Percentiles rank a stretch among this genome's conserved stretches.
Evolutionary conservation across 2,888 invertebrate species (phyloP).

Genomic region (Diaprepes abbreviatus): DNA sequence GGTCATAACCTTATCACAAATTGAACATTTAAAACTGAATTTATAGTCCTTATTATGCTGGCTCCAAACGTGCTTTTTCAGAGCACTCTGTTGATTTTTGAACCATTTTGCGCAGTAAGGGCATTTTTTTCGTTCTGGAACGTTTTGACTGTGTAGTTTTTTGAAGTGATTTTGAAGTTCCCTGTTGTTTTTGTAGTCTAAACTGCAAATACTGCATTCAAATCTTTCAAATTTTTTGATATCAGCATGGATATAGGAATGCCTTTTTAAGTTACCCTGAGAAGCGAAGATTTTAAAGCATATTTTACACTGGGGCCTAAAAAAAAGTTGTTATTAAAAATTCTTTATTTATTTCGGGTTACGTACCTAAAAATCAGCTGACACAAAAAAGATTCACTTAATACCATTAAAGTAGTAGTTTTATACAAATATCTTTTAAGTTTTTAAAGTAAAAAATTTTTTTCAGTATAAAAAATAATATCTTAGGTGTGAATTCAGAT

Average conservation of each 20-base stretch:
- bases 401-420: no score
- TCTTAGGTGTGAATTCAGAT: no score
- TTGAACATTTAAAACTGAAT: constrained; percentile 38
- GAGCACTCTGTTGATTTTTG: constrained; percentile 50
- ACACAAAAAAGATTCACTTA: no score
- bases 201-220: constrained; percentile 45
- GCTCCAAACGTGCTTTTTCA: constrained; percentile 51
- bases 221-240: no score
- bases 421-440: no score
- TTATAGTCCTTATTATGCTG: constrained; percentile 53
- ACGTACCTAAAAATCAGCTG: neutral
- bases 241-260: constrained; percentile 41
- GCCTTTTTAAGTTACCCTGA: constrained; percentile 28
- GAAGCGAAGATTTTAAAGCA: constrained; percentile 33
- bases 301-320: constrained; percentile 13
- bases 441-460: no score
- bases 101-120: constrained; percentile 53
- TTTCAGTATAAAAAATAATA: no score
- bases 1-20: constrained; percentile 38
- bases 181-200: constrained; percentile 41
- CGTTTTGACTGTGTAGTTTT: constrained; percentile 55
- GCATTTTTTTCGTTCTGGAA: constrained; percentile 32
- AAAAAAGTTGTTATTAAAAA: constrained; percentile 14
- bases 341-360: constrained; percentile 1
- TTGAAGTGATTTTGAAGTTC: constrained; percentile 31